A percentile compares a stretch with the other conserved stretches of the same genome.
Evolutionary conservation across 2,113 vertebrate species (phyloP).

Genomic region (Leptodactylus fuscus): DNA sequence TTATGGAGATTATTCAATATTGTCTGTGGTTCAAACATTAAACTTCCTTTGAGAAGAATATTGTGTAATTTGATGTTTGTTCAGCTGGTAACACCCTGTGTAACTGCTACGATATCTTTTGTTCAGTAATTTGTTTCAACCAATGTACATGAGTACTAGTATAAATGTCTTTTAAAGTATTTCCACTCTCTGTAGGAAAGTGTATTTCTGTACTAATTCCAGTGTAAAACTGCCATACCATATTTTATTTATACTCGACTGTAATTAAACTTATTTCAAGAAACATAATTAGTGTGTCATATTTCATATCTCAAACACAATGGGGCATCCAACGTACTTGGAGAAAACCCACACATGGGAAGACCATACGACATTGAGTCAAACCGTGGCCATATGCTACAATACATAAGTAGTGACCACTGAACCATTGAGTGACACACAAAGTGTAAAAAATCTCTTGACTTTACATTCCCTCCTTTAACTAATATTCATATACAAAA

Average conservation of each 20-base stretch:
- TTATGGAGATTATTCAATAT: slow-evolving; percentile 67
- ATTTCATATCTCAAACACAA: not conserved
- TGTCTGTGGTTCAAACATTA: slow-evolving; percentile 82
- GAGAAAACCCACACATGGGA: no score
- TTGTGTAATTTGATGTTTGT: slow-evolving; percentile 84
- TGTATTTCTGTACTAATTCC: slow-evolving; percentile 79
- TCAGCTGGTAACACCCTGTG: slow-evolving; percentile 78
- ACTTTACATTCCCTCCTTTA: no score
- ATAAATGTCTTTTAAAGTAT: slow-evolving; percentile 82
- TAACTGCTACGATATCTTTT: slow-evolving; percentile 76
- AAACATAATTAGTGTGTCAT: slow-evolving; percentile 65
- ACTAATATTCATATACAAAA: no score
- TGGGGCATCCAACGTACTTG: no score
- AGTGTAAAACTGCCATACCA: slow-evolving; percentile 77
- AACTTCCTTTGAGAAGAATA: slow-evolving; percentile 81
- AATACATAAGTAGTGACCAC: no score
- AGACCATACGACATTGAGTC: no score
- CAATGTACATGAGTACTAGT: slow-evolving; percentile 79
- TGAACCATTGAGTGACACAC: no score
- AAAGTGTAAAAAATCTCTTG: no score
- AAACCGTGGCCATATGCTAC: no score
- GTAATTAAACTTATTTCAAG: slow-evolving; percentile 82
- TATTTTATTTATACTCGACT: slow-evolving; percentile 78
- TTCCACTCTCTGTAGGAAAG: slow-evolving; percentile 78
- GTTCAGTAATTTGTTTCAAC: slow-evolving; percentile 80